A percentile compares a stretch with the other conserved stretches of the same genome.
Conservation (phyloP, 2,113 vertebrate species). For the Illadopsis cleaveri region DNA sequence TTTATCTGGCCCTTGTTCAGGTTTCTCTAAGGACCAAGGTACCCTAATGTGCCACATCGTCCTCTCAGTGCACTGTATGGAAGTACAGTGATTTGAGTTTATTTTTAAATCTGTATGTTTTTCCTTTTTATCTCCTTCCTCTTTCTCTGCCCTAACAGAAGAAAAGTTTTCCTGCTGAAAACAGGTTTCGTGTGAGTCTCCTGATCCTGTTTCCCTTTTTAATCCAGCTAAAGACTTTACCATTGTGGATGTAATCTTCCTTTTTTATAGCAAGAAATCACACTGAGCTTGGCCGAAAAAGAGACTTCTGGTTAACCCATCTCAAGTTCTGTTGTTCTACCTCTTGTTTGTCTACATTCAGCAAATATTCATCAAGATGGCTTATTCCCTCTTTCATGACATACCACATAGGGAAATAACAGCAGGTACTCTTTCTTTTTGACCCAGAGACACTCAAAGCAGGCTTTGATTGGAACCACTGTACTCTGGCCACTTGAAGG, state of each 20-base stretch:
- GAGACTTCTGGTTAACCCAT: not conserved
- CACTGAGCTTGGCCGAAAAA: not conserved
- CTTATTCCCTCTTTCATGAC: not conserved
- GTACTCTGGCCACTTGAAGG: not conserved
- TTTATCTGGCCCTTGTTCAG: not conserved
- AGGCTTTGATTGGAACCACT: not conserved
- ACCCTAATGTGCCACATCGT: not conserved
- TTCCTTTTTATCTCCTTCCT: not conserved
- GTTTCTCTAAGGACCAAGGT: not conserved
- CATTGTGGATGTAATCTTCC: not conserved
- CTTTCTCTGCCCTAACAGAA: not conserved
- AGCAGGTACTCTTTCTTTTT: accelerated
- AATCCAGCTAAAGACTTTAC: not conserved
- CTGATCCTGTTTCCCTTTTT: not conserved
- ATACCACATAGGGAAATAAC: not conserved
- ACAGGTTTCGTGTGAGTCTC: not conserved
- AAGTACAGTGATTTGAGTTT: not conserved
- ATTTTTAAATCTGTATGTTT: not conserved
- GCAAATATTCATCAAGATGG: not conserved
- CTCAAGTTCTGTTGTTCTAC: not conserved
- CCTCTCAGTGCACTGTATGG: not conserved
- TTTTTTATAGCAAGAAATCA: not conserved
- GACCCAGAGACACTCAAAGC: not conserved
- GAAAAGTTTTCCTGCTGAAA: not conserved
- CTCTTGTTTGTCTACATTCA: not conserved